Evolutionary conservation across 2,113 vertebrate genomes (phyloP).

Genomic region (Arizona elegans): DNA sequence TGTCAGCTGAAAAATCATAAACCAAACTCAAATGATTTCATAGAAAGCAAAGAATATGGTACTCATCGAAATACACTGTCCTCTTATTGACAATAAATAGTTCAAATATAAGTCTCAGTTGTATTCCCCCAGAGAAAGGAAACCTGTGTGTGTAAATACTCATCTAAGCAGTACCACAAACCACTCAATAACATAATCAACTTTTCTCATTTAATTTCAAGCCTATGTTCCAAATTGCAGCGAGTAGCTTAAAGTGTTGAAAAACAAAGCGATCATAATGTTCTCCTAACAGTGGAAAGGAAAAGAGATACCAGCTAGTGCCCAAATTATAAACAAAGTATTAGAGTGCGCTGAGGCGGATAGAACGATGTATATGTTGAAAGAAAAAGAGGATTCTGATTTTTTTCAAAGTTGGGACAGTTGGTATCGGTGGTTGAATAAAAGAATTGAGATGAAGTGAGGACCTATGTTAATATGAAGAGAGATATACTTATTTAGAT

Average conservation of each 20-base stretch:
- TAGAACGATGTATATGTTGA: too few relatives aligned
- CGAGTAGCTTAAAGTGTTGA: background rate
- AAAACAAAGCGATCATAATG: background rate
- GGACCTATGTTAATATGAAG: too few relatives aligned
- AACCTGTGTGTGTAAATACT: background rate
- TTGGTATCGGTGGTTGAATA: too few relatives aligned
- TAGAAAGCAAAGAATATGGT: background rate
- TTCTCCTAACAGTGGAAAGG: too few relatives aligned
- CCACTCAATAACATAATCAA: background rate
- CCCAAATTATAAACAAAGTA: too few relatives aligned
- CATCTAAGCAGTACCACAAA: background rate
- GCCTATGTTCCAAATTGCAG: background rate
- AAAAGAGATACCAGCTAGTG: too few relatives aligned
- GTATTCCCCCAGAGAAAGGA: background rate
- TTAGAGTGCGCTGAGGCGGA: too few relatives aligned
- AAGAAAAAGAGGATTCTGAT: too few relatives aligned
- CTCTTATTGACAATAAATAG: background rate
- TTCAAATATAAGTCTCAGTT: background rate
- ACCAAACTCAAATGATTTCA: slow-evolving; percentile 5
- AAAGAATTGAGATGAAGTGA: too few relatives aligned
- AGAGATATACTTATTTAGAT: too few relatives aligned
- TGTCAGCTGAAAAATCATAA: background rate
- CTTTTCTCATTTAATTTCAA: background rate
- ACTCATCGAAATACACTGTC: background rate
- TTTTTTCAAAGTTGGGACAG: too few relatives aligned